Conservation (phyloP, 2,797 vertebrate genomes). For the Hafferia zeledoni region DNA sequence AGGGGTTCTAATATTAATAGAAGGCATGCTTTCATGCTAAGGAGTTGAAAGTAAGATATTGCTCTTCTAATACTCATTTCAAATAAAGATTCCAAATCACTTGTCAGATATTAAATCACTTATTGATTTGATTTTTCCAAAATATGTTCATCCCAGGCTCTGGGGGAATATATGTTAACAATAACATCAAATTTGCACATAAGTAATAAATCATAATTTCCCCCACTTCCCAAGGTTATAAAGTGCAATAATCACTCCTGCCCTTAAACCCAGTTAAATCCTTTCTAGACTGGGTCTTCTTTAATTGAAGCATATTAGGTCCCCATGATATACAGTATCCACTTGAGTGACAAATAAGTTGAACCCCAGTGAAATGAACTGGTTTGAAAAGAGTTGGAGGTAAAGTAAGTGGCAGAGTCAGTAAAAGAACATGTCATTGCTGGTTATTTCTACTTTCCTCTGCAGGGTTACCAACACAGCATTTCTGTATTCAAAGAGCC, state of each 20-base stretch:
- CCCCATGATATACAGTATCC: not conserved
- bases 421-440: not conserved
- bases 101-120: constrained; percentile 66
- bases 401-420: not conserved
- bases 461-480: not conserved
- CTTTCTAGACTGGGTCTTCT: not conserved
- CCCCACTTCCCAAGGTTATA: constrained; percentile 29
- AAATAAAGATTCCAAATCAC: constrained; percentile 60
- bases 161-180: constrained; percentile 46
- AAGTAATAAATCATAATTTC: constrained; percentile 58
- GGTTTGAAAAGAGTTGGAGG: not conserved
- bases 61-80: constrained; percentile 8
- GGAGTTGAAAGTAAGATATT: constrained; percentile 38
- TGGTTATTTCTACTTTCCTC: not conserved
- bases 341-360: not conserved
- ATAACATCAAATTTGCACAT: constrained; percentile 50
- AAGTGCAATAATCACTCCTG: constrained; percentile 31
- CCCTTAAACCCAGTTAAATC: constrained; percentile 19
- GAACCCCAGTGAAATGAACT: not conserved
- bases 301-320: not conserved
- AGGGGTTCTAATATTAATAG: constrained; percentile 63
- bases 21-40: constrained; percentile 40
- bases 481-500: not conserved
- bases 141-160: constrained; percentile 52
- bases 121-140: constrained; percentile 70